Base-by-base conservation (phyloP, 2,888 invertebrate species). In the Choreutis nemorana region DNA sequence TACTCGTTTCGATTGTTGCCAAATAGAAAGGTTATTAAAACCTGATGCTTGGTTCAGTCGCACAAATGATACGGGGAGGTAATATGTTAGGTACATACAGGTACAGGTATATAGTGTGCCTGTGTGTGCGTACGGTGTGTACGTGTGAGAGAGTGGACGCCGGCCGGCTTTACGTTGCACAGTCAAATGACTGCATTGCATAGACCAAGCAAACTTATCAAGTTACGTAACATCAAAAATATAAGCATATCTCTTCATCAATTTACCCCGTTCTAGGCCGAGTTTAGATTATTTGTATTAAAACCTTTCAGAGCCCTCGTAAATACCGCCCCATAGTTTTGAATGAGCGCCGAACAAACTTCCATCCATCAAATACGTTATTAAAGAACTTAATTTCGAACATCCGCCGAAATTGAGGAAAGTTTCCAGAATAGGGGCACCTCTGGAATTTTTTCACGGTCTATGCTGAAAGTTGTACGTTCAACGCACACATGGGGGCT, bases 11-110 rank as follows among this genome's bases (percentile, higher is more conserved):
- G 68, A 78, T 77, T 68, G 71, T 51, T 63, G 56, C 72, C 65
- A 77, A 77, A 77, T 77, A 78, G 77, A 77, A 78, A 77, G 77
- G 75, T 75, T 78, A 78, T 77, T 78, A 77, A 73, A 75, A 72
- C 64, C 55, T 55, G 67, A 58, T 62, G 61, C 55, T 48, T 42
- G 49, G 46, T 31, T 33, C 38, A 40, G 44, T 41, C 41, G 48
- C 55, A 59, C 55, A 58, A 60, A 61, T 62, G 59, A 60, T 67
- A 56, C 57, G 49, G 51, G 44, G 52, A 55, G 54, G 61, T 50
- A 58, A 56, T 48, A 25, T 31, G 14, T 26, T 26, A 26, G 14
- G 14, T 26, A 26, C 26, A 12, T 8, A 28, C 18, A 28, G 45
- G 40, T 22, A 7, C 8, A 13, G 30, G 39, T 50, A 46, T 42